Evolutionary conservation across 2,797 vertebrate species (phyloP).

Genomic region (Arvicola amphibius): DNA sequence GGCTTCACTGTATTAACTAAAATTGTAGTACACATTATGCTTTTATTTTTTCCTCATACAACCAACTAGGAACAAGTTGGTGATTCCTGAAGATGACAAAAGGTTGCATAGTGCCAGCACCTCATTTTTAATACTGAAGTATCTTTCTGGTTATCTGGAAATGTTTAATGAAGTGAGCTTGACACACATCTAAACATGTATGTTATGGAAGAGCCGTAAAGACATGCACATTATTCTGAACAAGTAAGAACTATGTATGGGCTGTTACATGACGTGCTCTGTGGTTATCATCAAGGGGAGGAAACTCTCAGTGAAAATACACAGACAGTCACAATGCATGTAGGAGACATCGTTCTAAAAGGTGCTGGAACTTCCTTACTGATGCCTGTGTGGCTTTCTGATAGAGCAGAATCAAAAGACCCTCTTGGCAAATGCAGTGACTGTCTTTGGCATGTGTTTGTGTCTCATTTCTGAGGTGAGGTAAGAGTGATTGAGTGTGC

Average conservation of each 20-base stretch:
- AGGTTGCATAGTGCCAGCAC: slow-evolving; percentile 26
- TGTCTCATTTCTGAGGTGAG: slow-evolving; percentile 65
- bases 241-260: slow-evolving; percentile 68
- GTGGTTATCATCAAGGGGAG: slow-evolving; percentile 58
- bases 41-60: slow-evolving; percentile 31
- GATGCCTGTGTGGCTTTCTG: not conserved
- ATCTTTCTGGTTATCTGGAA: slow-evolving; percentile 67
- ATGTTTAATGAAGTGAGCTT: slow-evolving; percentile 71
- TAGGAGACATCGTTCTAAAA: not conserved
- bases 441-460: slow-evolving; percentile 45
- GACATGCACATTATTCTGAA: slow-evolving; percentile 61
- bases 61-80: slow-evolving; percentile 26
- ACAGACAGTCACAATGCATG: slow-evolving; percentile 49
- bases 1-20: slow-evolving; percentile 58
- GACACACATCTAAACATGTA: slow-evolving; percentile 65
- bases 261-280: slow-evolving; percentile 63
- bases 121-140: slow-evolving; percentile 79
- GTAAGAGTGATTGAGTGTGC: slow-evolving; percentile 53
- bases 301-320: slow-evolving; percentile 70
- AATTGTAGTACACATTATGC: not conserved
- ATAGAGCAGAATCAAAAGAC: slow-evolving; percentile 38
- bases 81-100: slow-evolving; percentile 55
- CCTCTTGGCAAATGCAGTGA: slow-evolving; percentile 21
- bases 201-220: slow-evolving; percentile 36
- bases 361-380: slow-evolving; percentile 38